Evolutionary conservation across 2,113 vertebrate genomes (phyloP), one percentile per base, ranked within the genome.

Genomic region (Tenebrosternarchus preto): DNA sequence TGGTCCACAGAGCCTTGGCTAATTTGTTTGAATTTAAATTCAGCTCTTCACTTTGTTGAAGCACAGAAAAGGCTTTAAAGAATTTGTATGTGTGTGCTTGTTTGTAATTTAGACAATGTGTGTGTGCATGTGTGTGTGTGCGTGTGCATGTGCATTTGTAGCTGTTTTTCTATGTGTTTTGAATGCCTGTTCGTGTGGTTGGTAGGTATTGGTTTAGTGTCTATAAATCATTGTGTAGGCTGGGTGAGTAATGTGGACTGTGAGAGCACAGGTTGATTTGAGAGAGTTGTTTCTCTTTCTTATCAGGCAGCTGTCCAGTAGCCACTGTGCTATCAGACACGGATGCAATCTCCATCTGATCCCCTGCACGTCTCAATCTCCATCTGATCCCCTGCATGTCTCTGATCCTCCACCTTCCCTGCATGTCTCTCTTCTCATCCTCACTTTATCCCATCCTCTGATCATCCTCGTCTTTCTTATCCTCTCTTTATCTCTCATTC

Each of bases 21-120:
- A 94, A 95, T 95, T 95, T 85, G 88, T 90, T 93, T 94, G 94
- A 91, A 94, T 94, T 91, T 93, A 93, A 92, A 93, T 94, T 94
- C 94, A 94, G 94, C 91, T 84, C 82, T 94, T 95, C 92, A 89
- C 90, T 80, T 83, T 78, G 19, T 80, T 85, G 86, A 86, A 86
- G 84, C 86, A 11, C 43, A 79, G 87, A 39, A 79, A 66, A 68
- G 82, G 79, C 83, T 81, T 79, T 82, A 81, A 77, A 63, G 85
- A 87, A 82, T 86, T 78, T 77, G 77, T 77, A 77, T 24, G 12
- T 57, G 75, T 57, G 75, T 66, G 73, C 73, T 78, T 76, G 22
- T 85, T 77, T 57, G 29, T 73, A 59, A 19, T 53, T 69, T 67
- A 60, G 68, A 33, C 68, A 67, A 25, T 59, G 60, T 24, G 46